Base-by-base conservation (phyloP, 2,888 invertebrate species). In the Dorcus hopei region DNA sequence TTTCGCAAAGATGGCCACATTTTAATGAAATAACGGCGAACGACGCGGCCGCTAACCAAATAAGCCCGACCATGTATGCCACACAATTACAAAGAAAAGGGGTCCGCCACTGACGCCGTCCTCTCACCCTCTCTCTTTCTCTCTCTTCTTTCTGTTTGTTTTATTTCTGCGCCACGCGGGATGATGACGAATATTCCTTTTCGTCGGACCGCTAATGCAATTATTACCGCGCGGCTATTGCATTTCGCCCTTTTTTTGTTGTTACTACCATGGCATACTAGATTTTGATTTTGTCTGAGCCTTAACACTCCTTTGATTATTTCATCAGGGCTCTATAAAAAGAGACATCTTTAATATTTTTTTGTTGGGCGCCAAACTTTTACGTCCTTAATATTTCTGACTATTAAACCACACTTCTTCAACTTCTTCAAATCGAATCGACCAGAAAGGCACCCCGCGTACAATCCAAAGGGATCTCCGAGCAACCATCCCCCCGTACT, bases 1-100 rank as follows among this genome's bases (percentile, higher is more conserved):
- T 73, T 74, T 74, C 72, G 74, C 74, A 75, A 75, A 75, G 75
- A 75, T 75, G 75, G 74, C 72, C 72, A 73, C 72, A 71, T 71
- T 74, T 74, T 74, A 74, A 74, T 74, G 74, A 74, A 74, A 74
- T 74, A 74, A 74, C 70, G 65, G 67, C 68, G 71, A 68, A 64
- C 64, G 66, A 66, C 66, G 69, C 68, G 67, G 68, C 69, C 65
- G 64, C 65, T 72, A 73, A 72, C 70, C 71, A 70, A 72, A 73
- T 73, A 72, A 74, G 71, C 72, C 70, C 66, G 63, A 54, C 58
- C 58, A 59, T 59, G 58, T 59, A 55, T 59, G 58, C 54, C 43
- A 23, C 45, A 53, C 58, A 59, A 59, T 59, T 59, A 59, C 58
- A 59, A 59, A 59, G 58, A 59, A 59, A 59, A 49, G 52, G 57